Evolutionary conservation across 2,113 vertebrate genomes (phyloP).

Genomic region (Chaetura pelagica): DNA sequence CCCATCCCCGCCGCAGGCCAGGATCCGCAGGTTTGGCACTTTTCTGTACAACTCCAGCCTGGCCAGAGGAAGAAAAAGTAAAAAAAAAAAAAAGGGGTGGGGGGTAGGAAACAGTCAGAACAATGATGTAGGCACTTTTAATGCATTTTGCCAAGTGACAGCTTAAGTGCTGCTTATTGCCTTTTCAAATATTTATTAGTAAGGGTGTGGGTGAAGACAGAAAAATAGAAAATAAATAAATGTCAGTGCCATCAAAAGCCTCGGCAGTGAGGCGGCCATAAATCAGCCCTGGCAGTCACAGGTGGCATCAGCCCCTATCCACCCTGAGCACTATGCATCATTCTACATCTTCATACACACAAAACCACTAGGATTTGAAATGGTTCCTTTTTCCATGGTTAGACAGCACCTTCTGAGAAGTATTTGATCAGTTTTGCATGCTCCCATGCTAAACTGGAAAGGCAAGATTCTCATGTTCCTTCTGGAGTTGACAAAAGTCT

Average conservation of each 20-base stretch:
- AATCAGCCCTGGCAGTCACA: not conserved
- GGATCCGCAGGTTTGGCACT: constrained; percentile 84
- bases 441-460: not conserved
- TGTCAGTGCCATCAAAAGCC: not conserved
- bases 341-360: not conserved
- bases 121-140: not conserved
- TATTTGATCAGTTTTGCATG: not conserved
- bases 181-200: not conserved
- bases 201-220: not conserved
- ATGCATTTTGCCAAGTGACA: not conserved
- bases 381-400: not conserved
- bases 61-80: not conserved
- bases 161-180: not conserved
- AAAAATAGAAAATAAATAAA: not conserved
- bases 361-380: not conserved
- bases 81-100: not conserved
- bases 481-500: not conserved
- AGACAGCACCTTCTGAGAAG: not conserved
- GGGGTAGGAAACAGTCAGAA: not conserved
- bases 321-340: not conserved
- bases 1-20: constrained; percentile 86
- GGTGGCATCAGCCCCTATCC: not conserved
- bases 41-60: constrained; percentile 85
- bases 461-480: not conserved
- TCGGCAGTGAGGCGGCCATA: not conserved